Conservation (phyloP, 1,140 invertebrate genomes). For the Achatina immaculata region DNA sequence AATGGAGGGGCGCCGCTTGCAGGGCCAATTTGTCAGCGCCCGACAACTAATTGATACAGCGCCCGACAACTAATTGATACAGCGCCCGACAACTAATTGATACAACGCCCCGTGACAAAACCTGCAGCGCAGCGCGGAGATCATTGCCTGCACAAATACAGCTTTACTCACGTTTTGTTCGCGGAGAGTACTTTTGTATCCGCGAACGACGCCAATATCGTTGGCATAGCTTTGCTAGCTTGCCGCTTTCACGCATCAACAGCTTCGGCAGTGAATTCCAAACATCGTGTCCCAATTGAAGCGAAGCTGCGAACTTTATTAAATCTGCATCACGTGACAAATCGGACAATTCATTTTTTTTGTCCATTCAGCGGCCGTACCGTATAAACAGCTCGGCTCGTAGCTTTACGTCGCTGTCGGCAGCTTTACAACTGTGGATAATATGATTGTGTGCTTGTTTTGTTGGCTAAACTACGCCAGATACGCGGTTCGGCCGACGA, state of each 20-base stretch:
- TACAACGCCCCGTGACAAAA: no score
- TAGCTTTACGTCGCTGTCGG: neutral
- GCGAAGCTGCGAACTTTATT: slow-evolving; percentile 6
- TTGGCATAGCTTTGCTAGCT: neutral
- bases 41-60: no score
- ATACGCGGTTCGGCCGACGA: neutral
- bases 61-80: no score
- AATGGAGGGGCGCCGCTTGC: no score
- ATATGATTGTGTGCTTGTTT: slow-evolving; percentile 2
- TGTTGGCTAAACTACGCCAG: neutral
- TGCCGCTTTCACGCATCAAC: neutral
- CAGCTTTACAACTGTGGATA: neutral
- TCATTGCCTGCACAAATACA: no score
- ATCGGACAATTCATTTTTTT: neutral
- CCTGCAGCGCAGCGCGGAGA: no score
- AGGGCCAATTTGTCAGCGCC: no score
- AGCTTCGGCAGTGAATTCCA: neutral
- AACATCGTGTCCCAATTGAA: slow-evolving; percentile 9
- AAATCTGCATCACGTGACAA: neutral
- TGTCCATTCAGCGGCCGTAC: neutral
- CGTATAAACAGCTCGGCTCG: neutral
- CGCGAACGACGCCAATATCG: neutral
- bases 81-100: no score
- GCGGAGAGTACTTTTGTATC: no score
- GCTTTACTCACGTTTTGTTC: no score